Percentiles rank a stretch among this genome's conserved stretches.
phyloP scores from a whole-genome alignment of 2,797 vertebrate species.

The Smutsia temminckii region DNA sequence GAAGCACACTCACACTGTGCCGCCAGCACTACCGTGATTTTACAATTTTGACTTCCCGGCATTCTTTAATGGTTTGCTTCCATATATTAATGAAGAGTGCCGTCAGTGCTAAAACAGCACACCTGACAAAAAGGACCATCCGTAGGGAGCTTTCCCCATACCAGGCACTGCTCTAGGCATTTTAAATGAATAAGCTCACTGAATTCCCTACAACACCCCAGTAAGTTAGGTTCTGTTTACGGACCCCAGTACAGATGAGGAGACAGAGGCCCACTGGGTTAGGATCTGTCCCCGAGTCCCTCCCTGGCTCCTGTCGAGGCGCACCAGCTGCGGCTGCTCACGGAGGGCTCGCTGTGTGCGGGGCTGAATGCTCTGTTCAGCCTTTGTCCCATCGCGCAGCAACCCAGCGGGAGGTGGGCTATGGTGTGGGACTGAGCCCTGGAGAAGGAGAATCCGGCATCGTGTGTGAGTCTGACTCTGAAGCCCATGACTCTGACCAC shows the following conservation, averaged over 20 bases:
- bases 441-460: background rate
- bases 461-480: background rate
- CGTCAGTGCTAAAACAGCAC: background rate
- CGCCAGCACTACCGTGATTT: background rate
- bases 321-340: accelerated
- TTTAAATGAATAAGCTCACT: background rate
- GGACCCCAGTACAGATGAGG: background rate
- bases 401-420: no score
- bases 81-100: background rate
- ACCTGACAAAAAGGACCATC: background rate
- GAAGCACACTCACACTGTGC: background rate
- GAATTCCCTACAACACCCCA: background rate
- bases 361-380: background rate
- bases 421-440: accelerated
- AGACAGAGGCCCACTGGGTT: background rate
- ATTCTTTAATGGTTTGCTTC: background rate
- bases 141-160: background rate
- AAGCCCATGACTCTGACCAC: background rate
- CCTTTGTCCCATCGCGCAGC: background rate
- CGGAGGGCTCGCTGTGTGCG: background rate
- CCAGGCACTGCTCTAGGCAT: background rate
- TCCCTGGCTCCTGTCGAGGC: background rate
- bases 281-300: background rate
- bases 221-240: background rate
- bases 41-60: background rate